A percentile compares a stretch with the other conserved stretches of the same genome.
Evolutionary conservation across 2,888 invertebrate species (phyloP).

Genomic region (Lypha dubia): DNA sequence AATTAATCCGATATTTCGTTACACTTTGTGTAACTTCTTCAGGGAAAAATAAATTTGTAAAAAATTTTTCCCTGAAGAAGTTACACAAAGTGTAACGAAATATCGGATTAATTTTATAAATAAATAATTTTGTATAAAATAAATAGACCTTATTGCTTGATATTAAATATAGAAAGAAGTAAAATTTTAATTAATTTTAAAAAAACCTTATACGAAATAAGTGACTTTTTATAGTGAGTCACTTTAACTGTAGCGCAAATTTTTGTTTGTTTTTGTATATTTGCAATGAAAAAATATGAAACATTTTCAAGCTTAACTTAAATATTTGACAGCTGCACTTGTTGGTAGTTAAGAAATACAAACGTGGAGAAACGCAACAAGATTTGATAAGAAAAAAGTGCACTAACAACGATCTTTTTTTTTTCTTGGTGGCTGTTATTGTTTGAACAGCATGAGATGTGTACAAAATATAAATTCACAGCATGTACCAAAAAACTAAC

Average conservation of each 20-base stretch:
- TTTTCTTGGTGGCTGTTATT: conserved; percentile 50
- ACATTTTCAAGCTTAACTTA: conserved; percentile 62
- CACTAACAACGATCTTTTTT: conserved; percentile 53
- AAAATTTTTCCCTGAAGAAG: background rate
- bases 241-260: conserved; percentile 5
- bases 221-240: no score
- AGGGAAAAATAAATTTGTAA: background rate
- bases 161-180: no score
- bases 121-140: no score
- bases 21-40: no score
- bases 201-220: no score
- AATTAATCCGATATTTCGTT: no score
- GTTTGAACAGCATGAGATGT: conserved; percentile 67
- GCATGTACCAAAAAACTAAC: conserved; percentile 67
- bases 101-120: no score
- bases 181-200: no score
- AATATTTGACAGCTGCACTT: conserved; percentile 72
- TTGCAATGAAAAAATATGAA: conserved; percentile 14
- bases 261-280: no score
- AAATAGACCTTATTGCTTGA: no score
- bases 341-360: conserved; percentile 38
- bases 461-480: conserved; percentile 47
- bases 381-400: conserved; percentile 59
- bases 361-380: conserved; percentile 44
- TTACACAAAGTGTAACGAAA: no score